Conservation (phyloP, 1,140 invertebrate genomes). For the Gryon sp. region DNA sequence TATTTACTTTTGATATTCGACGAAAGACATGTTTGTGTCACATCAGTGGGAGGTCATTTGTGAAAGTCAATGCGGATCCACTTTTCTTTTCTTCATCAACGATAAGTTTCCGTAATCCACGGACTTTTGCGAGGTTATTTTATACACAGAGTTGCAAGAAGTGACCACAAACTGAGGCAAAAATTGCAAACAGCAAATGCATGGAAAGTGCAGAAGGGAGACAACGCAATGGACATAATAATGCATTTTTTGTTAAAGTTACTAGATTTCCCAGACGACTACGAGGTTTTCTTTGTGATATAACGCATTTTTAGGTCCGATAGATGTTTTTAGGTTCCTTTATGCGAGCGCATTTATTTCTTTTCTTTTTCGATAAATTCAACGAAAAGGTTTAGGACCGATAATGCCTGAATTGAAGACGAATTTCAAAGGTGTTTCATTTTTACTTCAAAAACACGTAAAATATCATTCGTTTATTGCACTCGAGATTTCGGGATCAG, state of each 20-base stretch:
- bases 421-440: conserved; percentile 39
- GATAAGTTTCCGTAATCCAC: conserved; percentile 41
- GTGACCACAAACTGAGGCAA: conserved; percentile 20
- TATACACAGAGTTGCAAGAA: conserved; percentile 40
- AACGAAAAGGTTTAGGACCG: conserved; percentile 21
- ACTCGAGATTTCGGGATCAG: conserved; percentile 26
- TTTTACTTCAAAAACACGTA: conserved; percentile 35
- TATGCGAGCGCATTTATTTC: conserved; percentile 1
- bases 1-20: conserved; percentile 42
- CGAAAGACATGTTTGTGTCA: conserved; percentile 24
- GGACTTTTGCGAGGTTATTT: conserved; percentile 30
- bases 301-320: conserved; percentile 20
- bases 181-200: conserved; percentile 36
- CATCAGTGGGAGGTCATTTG: conserved; percentile 43
- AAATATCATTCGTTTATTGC: conserved; percentile 49
- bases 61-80: conserved; percentile 30
- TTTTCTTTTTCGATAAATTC: conserved; percentile 45
- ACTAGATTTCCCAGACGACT: conserved; percentile 61
- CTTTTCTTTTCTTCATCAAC: conserved; percentile 39
- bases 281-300: conserved; percentile 17
- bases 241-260: conserved; percentile 60
- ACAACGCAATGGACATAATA: conserved; percentile 30
- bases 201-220: conserved; percentile 6
- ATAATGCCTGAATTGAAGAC: conserved; percentile 31
- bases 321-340: conserved; percentile 35